Percentiles rank a stretch among this genome's conserved stretches.
Evolutionary conservation across 64 coral and sea anemone species (phyloP).

Genomic region (Dendrophyllia cribrosa): DNA sequence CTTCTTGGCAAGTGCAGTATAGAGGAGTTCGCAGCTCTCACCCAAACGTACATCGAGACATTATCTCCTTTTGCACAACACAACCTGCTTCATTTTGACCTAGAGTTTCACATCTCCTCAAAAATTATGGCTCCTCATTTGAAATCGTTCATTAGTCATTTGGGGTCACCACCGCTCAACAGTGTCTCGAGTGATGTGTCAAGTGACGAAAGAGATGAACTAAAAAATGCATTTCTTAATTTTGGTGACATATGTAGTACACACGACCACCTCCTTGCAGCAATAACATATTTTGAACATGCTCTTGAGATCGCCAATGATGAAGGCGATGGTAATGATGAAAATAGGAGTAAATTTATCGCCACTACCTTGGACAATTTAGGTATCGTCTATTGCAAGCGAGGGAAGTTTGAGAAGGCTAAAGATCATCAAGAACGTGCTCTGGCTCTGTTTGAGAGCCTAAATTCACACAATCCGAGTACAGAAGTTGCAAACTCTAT

Average conservation of each 20-base stretch:
- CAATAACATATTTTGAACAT: neutral
- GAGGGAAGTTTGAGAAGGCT: neutral
- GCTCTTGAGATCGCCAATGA: neutral
- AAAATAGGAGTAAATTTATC: neutral
- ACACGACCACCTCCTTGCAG: neutral
- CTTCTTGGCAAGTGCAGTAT: neutral
- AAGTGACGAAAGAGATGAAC: neutral
- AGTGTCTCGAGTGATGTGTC: neutral
- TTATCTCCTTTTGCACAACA: neutral
- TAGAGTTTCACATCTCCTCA: neutral
- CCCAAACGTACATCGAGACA: constrained; percentile 3
- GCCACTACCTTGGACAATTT: neutral
- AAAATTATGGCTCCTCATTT: constrained; percentile 18
- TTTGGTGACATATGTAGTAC: neutral
- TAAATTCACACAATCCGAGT: neutral
- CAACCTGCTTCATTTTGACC: neutral
- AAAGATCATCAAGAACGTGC: constrained; percentile 1
- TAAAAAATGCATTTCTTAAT: neutral
- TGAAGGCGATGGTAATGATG: neutral
- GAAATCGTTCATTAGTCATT: neutral
- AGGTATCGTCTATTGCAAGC: neutral
- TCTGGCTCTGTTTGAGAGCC: neutral
- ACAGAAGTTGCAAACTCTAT: neutral
- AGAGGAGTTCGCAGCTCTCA: neutral
- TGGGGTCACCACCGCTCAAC: neutral